These are phyloP conservation scores for Sarcophaga rosellei DNA, from an alignment of 2,888 invertebrate genomes.

Conservation along the genomic window DNA sequence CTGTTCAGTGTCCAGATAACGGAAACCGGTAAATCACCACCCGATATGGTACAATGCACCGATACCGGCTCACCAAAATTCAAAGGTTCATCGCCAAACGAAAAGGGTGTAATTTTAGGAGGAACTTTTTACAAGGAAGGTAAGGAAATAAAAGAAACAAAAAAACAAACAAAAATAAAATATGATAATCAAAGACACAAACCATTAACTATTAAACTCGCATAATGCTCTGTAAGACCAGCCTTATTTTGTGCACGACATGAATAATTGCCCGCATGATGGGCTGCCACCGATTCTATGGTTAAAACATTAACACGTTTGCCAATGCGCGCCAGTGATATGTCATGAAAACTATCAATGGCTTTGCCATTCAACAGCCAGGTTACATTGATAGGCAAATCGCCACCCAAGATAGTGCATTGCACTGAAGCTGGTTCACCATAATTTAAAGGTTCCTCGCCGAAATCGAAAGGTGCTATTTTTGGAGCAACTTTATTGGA, in stretches of 20 bases:
- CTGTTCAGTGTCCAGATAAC: constrained; percentile 88
- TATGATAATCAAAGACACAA: constrained; percentile 68
- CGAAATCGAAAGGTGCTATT: constrained; percentile 84
- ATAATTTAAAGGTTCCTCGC: constrained; percentile 84
- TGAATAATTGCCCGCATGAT: constrained; percentile 86
- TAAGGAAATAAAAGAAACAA: constrained; percentile 42
- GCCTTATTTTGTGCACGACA: constrained; percentile 87
- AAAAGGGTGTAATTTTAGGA: constrained; percentile 86
- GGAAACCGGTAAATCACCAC: constrained; percentile 90
- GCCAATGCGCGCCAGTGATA: constrained; percentile 84
- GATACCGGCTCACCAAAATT: constrained; percentile 86
- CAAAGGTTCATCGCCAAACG: constrained; percentile 88
- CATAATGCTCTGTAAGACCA: constrained; percentile 83
- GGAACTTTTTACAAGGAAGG: constrained; percentile 73
- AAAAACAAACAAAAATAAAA: constrained; percentile 27
- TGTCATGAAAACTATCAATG: constrained; percentile 80
- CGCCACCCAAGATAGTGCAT: constrained; percentile 85
- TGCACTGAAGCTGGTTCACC: constrained; percentile 84
- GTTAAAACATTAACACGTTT: constrained; percentile 85
- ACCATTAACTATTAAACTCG: constrained; percentile 85
- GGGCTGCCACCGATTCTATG: constrained; percentile 83
- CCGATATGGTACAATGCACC: constrained; percentile 85
- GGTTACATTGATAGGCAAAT: constrained; percentile 85
- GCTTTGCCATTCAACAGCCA: constrained; percentile 83
- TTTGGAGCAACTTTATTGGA: constrained; percentile 81